Base-by-base conservation (phyloP, 2,888 invertebrate genomes). In the Cryptosula pallasiana region DNA sequence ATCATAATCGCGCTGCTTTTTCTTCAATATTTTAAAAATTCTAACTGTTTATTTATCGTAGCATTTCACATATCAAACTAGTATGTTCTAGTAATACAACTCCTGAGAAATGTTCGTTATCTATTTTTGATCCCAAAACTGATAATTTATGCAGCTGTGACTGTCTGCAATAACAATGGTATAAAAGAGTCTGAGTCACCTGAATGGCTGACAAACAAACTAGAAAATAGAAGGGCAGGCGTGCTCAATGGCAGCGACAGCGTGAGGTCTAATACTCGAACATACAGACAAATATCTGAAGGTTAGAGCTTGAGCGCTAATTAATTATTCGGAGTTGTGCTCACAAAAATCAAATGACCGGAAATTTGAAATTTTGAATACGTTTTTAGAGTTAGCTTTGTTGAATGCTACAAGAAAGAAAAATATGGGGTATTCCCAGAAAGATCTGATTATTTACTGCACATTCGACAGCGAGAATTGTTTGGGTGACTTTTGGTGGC, bases 381-480 rank as follows among this genome's bases (percentile, higher is more conserved):
- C 20, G 45, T 20, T 45, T 45, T 45, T 20, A 63, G 63, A 63
- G n/a, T 29, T 63, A 5, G 20, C 63, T 3, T 32, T 63, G 27
- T 27, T 63, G 27, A 63, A 63, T 27, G 32, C 3, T 2, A 34
- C 29, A 25, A 32, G 3, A 13, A 63, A 63, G n/a, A n/a, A 13
- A 13, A 3, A 16, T 2, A 16, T 63, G n/a, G 63, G 63, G 2
- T 63, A 63, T 32, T 25, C 9, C 29, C 27, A 32, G 9, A n/a
- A 2, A 29, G 63, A 63, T 32, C 25, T 63, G 29, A 13, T 63
- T 32, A 63, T 63, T 13, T 32, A 32, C 63, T 63, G 63, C 32
- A 25, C 63, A 3, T 63, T 13, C n/a, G n/a, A 63, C n/a, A 27
- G 63, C 13, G 63, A 63, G 63, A 63, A 63, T n/a, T 63, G 63